Evolutionary conservation across 2,888 invertebrate genomes (phyloP), one percentile per base, ranked within the genome.

Genomic region (Chrysolina oricalcia): DNA sequence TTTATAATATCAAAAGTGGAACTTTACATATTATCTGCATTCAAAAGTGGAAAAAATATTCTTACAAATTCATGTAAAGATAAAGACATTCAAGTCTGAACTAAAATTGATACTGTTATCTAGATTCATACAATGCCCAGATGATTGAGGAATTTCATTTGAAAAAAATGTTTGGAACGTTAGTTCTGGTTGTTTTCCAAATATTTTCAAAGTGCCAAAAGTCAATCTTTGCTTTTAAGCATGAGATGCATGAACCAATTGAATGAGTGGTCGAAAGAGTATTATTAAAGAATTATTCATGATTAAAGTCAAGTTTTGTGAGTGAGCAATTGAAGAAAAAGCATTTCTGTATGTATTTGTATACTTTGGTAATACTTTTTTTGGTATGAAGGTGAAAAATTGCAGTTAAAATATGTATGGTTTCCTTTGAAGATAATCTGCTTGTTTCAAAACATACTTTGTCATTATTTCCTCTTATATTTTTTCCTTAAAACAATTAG

Each of bases 201-300:
- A 17, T 19, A 19, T 19, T 19, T 50, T 76, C 82, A 83, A 81
- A 85, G 80, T 81, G 81, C 82, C 83, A 83, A 82, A 56, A 56
- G 82, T 81, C 81, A 83, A 78, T 83, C 85, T 84, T 75, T 75
- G 81, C 81, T 81, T 81, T 84, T 15, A 53, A 68, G 68, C 68
- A 68, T 71, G 70, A 67, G 68, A 56, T 48, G 77, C 77, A 78
- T 75, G 77, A 71, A 68, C 40, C 50, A 85, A 84, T 83, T 78
- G 86, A 81, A 81, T 82, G 86, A 81, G 75, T 81, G 83, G 74
- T 79, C 78, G 73, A 76, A 71, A 79, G 80, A 81, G 78, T 80
- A 82, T 79, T 78, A 76, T 74, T 53, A 15, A 63, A 62, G 48
- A 15, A n/a, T 19, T 66, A n/a, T 15, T 50, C 21, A 27, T 8